A percentile compares a stretch with the other conserved stretches of the same genome.
These are phyloP conservation scores for Bombus vancouverensis DNA, from an alignment of 1,140 invertebrate species.

Conservation along the genomic window DNA sequence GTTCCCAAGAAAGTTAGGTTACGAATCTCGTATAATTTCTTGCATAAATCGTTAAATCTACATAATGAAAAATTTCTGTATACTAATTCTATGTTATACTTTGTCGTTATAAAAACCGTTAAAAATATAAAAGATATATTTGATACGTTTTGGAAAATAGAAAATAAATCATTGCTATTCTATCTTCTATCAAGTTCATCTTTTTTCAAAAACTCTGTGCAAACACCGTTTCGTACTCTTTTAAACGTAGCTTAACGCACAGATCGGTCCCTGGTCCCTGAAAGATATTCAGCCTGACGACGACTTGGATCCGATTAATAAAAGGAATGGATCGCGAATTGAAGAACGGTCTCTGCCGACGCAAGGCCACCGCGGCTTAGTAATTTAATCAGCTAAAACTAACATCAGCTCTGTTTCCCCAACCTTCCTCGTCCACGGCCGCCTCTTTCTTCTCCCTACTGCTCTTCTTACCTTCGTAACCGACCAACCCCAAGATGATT, in stretches of 20 bases:
- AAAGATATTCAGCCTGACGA: constrained; percentile 61
- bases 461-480: constrained; percentile 72
- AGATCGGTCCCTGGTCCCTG: constrained; percentile 21
- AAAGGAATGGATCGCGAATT: constrained; percentile 80
- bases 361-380: constrained; percentile 80
- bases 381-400: constrained; percentile 84
- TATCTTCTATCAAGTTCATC: neutral
- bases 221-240: neutral
- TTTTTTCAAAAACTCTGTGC: neutral
- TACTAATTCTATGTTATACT: too few relatives aligned
- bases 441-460: constrained; percentile 68
- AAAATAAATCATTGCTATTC: too few relatives aligned
- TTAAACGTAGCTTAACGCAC: constrained; percentile 15
- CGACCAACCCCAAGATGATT: constrained; percentile 79
- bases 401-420: constrained; percentile 77
- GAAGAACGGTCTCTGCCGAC: constrained; percentile 75
- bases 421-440: constrained; percentile 63
- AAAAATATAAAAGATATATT: too few relatives aligned
- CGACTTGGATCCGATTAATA: constrained; percentile 78
- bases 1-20: too few relatives aligned
- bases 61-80: too few relatives aligned
- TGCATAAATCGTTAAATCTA: too few relatives aligned
- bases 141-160: too few relatives aligned
- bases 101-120: too few relatives aligned
- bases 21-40: too few relatives aligned